phyloP scores from a whole-genome alignment of 2,888 invertebrate genomes.

The Polymixis flavicincta region DNA sequence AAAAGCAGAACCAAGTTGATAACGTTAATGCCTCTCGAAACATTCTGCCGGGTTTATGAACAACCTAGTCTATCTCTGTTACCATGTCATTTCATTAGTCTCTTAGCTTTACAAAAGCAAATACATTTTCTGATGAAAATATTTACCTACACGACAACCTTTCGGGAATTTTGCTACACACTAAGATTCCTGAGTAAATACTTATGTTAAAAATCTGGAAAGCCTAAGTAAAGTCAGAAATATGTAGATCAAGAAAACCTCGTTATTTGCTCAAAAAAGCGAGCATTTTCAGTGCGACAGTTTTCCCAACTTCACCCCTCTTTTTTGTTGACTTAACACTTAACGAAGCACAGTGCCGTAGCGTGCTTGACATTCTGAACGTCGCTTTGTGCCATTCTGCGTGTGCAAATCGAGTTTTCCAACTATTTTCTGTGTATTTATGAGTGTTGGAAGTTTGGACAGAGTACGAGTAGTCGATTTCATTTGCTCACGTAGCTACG shows the following conservation, averaged over 20 bases:
- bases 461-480: constrained; percentile 50
- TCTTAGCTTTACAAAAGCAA: constrained; percentile 1
- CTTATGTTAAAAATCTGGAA: constrained; percentile 33
- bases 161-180: constrained; percentile 8
- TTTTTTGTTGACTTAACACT: constrained; percentile 68
- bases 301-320: constrained; percentile 62
- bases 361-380: constrained; percentile 74
- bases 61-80: not conserved
- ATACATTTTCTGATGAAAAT: constrained; percentile 8
- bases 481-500: constrained; percentile 43
- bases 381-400: constrained; percentile 64
- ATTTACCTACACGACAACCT: constrained; percentile 18
- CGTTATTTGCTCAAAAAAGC: constrained; percentile 64
- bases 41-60: constrained; percentile 8
- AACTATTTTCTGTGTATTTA: constrained; percentile 68
- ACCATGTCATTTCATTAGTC: constrained; percentile 15
- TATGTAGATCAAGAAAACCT: constrained; percentile 42
- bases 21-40: constrained; percentile 34
- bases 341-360: constrained; percentile 62
- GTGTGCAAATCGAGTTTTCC: constrained; percentile 70
- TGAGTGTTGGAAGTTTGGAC: constrained; percentile 51
- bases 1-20: constrained; percentile 46
- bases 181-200: constrained; percentile 33
- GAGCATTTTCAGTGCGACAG: constrained; percentile 51
- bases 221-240: constrained; percentile 36